Evolutionary conservation across 1,140 invertebrate genomes (phyloP).

Genomic region (Zaprionus africanus): DNA sequence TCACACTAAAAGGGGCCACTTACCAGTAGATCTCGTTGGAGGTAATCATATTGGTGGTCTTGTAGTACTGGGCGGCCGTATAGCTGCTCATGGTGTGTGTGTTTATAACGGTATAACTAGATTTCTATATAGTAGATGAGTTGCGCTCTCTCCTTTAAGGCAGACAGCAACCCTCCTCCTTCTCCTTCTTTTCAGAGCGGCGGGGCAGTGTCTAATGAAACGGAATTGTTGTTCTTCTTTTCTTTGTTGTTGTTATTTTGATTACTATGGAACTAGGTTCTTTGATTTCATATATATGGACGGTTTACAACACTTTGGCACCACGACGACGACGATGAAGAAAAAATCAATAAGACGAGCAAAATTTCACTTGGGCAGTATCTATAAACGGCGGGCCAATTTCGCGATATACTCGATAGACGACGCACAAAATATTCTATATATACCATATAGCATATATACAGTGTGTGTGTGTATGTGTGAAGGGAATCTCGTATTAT

Average conservation of each 20-base stretch:
- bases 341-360: slow-evolving; percentile 57
- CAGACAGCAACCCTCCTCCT: slow-evolving; percentile 41
- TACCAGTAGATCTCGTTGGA: slow-evolving; percentile 83
- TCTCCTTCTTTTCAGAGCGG: slow-evolving; percentile 9
- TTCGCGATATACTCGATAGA: slow-evolving; percentile 51
- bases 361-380: slow-evolving; percentile 48
- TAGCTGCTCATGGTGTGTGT: slow-evolving; percentile 70
- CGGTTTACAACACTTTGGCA: slow-evolving; percentile 78
- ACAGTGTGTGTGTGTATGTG: neutral
- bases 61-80: slow-evolving; percentile 77
- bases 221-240: slow-evolving; percentile 60
- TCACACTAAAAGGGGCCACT: slow-evolving; percentile 45
- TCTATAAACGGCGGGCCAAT: slow-evolving; percentile 34
- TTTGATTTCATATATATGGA: slow-evolving; percentile 48
- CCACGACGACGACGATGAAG: slow-evolving; percentile 26
- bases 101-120: slow-evolving; percentile 18
- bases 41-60: slow-evolving; percentile 83
- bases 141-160: slow-evolving; percentile 30
- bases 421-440: slow-evolving; percentile 13
- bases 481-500: slow-evolving; percentile 31
- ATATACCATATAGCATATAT: slow-evolving; percentile 5
- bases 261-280: slow-evolving; percentile 50
- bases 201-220: slow-evolving; percentile 67
- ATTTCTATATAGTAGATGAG: slow-evolving; percentile 13
- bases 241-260: slow-evolving; percentile 31